Percentiles rank a stretch among this genome's conserved stretches.
These are phyloP conservation scores for Chaetoderma sp. DNA, from an alignment of 2,888 invertebrate species.

Conservation along the genomic window DNA sequence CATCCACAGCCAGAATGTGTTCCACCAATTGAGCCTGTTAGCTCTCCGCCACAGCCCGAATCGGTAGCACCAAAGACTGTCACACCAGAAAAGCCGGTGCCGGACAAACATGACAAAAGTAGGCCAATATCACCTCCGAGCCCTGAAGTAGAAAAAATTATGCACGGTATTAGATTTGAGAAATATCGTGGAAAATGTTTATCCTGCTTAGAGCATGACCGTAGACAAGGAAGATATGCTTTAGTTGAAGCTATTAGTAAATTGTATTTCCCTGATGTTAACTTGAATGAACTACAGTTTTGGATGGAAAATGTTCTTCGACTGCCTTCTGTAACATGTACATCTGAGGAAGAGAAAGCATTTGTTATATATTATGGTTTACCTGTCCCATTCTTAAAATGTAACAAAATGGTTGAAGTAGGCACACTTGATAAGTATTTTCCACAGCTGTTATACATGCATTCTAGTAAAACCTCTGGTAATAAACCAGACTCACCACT, in stretches of 20 bases:
- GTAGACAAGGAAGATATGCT: constrained; percentile 49
- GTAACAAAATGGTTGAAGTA: constrained; percentile 61
- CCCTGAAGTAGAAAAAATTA: constrained; percentile 6
- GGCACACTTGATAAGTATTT: constrained; percentile 56
- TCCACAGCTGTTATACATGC: constrained; percentile 61
- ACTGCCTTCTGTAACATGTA: constrained; percentile 53
- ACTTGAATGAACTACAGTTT: constrained; percentile 59
- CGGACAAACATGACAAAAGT: not conserved
- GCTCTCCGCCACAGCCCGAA: constrained; percentile 1
- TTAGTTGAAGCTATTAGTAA: constrained; percentile 64
- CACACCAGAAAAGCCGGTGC: not conserved
- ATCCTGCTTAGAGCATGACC: constrained; percentile 55
- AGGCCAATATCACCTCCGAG: not conserved
- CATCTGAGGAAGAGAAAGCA: constrained; percentile 58
- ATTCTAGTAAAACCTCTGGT: constrained; percentile 16
- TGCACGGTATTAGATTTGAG: constrained; percentile 48
- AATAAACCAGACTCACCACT: too few relatives aligned
- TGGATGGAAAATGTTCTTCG: constrained; percentile 58
- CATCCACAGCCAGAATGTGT: not conserved
- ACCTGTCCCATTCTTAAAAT: constrained; percentile 60
- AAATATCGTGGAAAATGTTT: constrained; percentile 61
- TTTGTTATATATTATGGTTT: constrained; percentile 64
- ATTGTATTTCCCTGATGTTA: constrained; percentile 60
- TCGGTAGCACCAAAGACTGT: not conserved
- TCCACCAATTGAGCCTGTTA: too few relatives aligned